Base-by-base conservation (phyloP, 23 tunicate genomes). In the Trididemnum nubilum region DNA sequence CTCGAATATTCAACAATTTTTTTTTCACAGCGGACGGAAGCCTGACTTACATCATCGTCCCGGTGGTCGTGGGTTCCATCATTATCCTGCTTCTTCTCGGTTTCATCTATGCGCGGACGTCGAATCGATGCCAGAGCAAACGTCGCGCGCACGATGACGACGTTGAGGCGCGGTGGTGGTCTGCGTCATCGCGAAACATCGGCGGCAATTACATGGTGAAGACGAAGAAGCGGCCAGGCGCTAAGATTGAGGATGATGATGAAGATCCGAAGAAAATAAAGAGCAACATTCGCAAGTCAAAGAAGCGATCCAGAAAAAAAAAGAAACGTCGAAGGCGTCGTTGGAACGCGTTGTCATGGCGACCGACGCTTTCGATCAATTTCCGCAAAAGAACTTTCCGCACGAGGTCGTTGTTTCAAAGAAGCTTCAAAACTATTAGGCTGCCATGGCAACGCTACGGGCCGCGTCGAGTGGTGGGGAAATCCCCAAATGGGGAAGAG, bases 11-110 rank as follows among this genome's bases (percentile, higher is more conserved):
- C n/a, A n/a, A n/a, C n/a, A n/a, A n/a, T 61, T 34, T 83, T 33
- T 36, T 2, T 66, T 44, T 72, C 78, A 33, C 76, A 89, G 94
- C 66, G 58, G 94, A 89, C 69, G 87, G 94, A 15, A 89, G 89
- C 30, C 40, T 89, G 69, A 89, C 94, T 1, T 36, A 75, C 0
- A 80, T 83, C 40, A 83, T 89, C 35, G 94, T 89, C 12, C 87
- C 87, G 33, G 52, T 88, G 26, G 87, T 83, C 25, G 85, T 83
- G 33, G 94, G 81, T 38, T 76, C 85, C 35, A 78, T 83, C 0
- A 36, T 89, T 28, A 49, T 89, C 25, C 69, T 89, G 22, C 71
- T 89, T 1, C 30, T 80, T 25, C 33, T 89, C 36, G 82, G 81
- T 5, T 79, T 89, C 31, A 15, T 89, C 18, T 83, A 71, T 64